A percentile compares a stretch with the other conserved stretches of the same genome.
phyloP scores from a whole-genome alignment of 2,113 vertebrate species.

The Phylloscopus whistleri region DNA sequence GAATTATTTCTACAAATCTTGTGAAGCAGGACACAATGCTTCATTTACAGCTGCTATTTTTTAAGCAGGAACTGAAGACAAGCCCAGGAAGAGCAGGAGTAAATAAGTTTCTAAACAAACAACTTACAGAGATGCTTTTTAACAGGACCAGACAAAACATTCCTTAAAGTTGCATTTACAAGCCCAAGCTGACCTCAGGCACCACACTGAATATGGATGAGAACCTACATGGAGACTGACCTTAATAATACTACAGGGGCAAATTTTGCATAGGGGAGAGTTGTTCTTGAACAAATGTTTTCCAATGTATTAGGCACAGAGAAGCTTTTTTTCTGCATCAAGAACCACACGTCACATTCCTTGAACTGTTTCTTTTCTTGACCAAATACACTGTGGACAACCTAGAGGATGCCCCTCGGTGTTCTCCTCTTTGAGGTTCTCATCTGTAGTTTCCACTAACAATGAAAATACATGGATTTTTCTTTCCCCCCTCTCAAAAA shows the following conservation, averaged over 20 bases:
- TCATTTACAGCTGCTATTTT: not conserved
- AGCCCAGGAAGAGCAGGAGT: not conserved
- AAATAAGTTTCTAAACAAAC: not conserved
- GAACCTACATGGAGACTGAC: not conserved
- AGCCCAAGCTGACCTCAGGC: conserved; percentile 8
- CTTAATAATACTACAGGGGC: not conserved
- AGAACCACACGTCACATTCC: not conserved
- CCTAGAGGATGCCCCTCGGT: not conserved
- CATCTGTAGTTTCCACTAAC: not conserved
- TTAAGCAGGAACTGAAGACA: not conserved
- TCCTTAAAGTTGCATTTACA: not conserved
- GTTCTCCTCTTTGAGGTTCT: not conserved
- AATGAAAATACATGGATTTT: not conserved
- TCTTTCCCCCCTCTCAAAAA: not conserved
- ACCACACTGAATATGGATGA: not conserved
- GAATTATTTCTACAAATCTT: not conserved
- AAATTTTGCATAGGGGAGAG: not conserved
- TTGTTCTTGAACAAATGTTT: conserved; percentile 1
- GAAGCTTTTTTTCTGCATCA: conserved; percentile 51
- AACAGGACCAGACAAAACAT: not conserved
- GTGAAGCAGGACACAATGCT: not conserved
- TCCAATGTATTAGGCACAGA: conserved; percentile 38
- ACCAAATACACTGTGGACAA: not conserved
- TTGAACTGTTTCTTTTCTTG: conserved; percentile 1
- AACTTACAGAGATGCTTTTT: not conserved